phyloP scores from a whole-genome alignment of 2,113 vertebrate genomes.

The Silurus meridionalis region DNA sequence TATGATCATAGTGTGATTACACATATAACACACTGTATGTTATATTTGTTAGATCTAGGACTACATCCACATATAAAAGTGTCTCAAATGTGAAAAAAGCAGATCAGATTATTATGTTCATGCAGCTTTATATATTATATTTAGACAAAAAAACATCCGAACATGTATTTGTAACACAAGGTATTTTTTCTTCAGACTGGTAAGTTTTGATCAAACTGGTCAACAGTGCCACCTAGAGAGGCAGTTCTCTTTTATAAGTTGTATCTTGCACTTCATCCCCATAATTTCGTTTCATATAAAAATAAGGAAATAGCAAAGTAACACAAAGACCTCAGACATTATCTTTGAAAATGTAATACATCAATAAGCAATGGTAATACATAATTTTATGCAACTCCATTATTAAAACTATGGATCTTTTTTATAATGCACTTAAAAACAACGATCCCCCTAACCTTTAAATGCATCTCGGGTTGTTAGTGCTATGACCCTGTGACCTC shows the following conservation, averaged over 20 bases:
- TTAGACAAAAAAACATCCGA: neutral
- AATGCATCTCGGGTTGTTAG: neutral
- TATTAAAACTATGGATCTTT: neutral
- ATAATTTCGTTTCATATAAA: neutral
- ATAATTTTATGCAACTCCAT: neutral
- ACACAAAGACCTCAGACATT: too few species aligned
- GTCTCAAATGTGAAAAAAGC: neutral
- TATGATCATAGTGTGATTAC: neutral
- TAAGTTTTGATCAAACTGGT: conserved; percentile 48
- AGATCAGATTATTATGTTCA: neutral
- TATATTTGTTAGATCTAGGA: neutral
- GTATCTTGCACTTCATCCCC: neutral
- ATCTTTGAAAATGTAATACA: neutral
- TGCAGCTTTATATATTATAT: neutral
- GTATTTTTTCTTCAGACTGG: neutral
- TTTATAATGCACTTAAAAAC: conserved; percentile 16
- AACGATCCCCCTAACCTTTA: conserved; percentile 5
- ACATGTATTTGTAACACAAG: neutral
- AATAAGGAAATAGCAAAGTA: neutral
- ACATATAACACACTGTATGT: too few species aligned
- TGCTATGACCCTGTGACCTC: neutral
- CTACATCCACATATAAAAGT: neutral
- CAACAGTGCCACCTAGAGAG: conserved; percentile 73
- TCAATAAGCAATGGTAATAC: neutral
- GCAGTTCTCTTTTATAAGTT: conserved; percentile 25